Base-by-base conservation (phyloP, 2,797 vertebrate genomes). In the Hoplostethus mediterraneus region DNA sequence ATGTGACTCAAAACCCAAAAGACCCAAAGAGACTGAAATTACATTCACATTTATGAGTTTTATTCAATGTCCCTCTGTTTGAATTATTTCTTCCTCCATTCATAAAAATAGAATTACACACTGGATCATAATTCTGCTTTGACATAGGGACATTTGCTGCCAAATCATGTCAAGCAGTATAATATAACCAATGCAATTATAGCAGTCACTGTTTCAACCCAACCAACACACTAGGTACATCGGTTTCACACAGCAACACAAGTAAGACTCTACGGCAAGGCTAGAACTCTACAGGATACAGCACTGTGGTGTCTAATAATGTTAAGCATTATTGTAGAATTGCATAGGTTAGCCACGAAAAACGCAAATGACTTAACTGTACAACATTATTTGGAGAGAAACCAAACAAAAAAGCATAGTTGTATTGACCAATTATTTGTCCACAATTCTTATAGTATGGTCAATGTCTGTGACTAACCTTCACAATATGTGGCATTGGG, bases 301-400 rank as follows among this genome's bases (percentile, higher is more conserved):
- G 64, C 81, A 75, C 81, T 75, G 77, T 62, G 71, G 73, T 73
- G 83, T 87, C 73, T 79, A 84, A 83, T 67, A 82, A 83, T 67
- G 67, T 65, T 73, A 86, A 90, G 80, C 80, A 63, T 71, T 83
- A 68, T 54, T 65, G 78, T 65, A 82, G 74, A 80, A 82, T 92
- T 94, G 94, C 87, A 94, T 92, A 95, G 92, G 88, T 93, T 81
- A 90, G 81, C 90, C 83, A 92, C 87, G 84, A 72, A 70, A 88
- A 87, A 53, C 81, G 85, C 80, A 80, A 87, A 79, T 65, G 66
- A 81, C 69, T 75, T 17, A 75, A 87, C 47, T 88, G 67, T 90
- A 90, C 79, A 56, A 79, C 84, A 66, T 53, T 45, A 40, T 28
- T 69, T 58, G 21, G 10, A 28, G 60, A 49, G 55, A 31, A 25